phyloP scores from a whole-genome alignment of 2,888 invertebrate genomes.

The Hylaea fasciaria region DNA sequence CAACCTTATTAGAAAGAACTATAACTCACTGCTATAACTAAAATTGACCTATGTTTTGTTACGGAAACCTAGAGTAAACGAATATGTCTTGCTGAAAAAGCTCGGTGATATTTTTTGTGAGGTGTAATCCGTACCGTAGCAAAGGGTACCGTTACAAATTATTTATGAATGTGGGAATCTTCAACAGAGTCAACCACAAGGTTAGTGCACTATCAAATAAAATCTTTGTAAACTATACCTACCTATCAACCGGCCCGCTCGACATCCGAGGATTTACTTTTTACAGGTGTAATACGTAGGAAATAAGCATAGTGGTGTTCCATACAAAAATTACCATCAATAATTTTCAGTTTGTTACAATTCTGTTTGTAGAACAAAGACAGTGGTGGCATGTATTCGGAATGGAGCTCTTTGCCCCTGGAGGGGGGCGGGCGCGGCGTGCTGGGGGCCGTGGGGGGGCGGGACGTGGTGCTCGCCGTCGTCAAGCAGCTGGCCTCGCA shows the following conservation, averaged over 20 bases:
- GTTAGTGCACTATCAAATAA: constrained; percentile 65
- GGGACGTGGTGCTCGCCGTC: constrained; percentile 92
- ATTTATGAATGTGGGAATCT: constrained; percentile 93
- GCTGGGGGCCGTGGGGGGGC: constrained; percentile 92
- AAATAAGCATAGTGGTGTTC: no score
- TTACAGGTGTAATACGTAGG: no score
- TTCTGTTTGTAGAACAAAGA: constrained; percentile 82
- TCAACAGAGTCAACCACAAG: constrained; percentile 92
- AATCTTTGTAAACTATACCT: background rate
- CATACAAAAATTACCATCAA: no score
- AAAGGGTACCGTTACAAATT: constrained; percentile 71
- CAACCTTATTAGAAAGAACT: no score
- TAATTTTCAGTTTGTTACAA: background rate
- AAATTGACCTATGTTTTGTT: background rate
- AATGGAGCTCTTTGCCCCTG: constrained; percentile 91
- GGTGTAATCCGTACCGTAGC: constrained; percentile 47
- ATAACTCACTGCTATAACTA: no score
- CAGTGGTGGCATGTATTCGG: constrained; percentile 91
- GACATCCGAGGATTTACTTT: no score
- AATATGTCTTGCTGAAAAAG: no score
- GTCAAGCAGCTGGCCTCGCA: constrained; percentile 93
- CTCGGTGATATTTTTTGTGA: constrained; percentile 26
- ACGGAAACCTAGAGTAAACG: background rate
- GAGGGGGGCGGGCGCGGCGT: constrained; percentile 90
- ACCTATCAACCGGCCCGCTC: no score